Percentiles rank a stretch among this genome's conserved stretches.
Evolutionary conservation across 2,888 invertebrate genomes (phyloP).

Genomic region (Steinernema scapterisci): DNA sequence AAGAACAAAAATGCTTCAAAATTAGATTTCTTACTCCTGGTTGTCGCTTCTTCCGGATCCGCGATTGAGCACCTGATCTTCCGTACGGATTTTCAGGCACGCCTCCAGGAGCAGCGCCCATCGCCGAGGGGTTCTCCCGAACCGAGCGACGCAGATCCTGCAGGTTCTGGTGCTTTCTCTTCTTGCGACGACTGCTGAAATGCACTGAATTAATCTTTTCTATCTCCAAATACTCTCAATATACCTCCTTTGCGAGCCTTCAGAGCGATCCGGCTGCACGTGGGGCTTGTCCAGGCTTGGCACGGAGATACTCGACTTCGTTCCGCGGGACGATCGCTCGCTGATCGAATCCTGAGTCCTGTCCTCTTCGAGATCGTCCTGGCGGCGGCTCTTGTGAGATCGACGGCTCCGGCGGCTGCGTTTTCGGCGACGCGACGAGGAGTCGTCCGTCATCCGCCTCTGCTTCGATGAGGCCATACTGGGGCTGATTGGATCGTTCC

Average conservation of each 20-base stretch:
- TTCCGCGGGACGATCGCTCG: background rate
- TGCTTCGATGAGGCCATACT: no score
- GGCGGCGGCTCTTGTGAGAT: background rate
- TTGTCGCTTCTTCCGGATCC: background rate
- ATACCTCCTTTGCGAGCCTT: background rate
- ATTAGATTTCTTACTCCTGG: no score
- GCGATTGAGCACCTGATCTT: background rate
- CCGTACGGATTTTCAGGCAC: background rate
- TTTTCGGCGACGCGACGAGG: background rate
- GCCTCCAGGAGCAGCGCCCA: background rate
- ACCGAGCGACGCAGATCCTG: background rate
- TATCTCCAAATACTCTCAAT: background rate
- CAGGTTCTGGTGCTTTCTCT: background rate
- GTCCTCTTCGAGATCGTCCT: background rate
- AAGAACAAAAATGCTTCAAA: no score
- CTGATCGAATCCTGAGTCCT: background rate
- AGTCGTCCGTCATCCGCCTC: background rate
- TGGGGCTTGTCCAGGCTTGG: background rate
- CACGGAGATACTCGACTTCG: background rate
- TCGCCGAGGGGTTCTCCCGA: background rate
- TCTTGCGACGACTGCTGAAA: background rate
- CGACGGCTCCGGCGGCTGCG: background rate
- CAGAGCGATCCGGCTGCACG: background rate
- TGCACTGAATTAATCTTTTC: background rate
- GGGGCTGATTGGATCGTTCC: no score